Evolutionary conservation across 2,113 vertebrate species (phyloP), one percentile per base, ranked within the genome.

Genomic region (Phaetusa simplex): DNA sequence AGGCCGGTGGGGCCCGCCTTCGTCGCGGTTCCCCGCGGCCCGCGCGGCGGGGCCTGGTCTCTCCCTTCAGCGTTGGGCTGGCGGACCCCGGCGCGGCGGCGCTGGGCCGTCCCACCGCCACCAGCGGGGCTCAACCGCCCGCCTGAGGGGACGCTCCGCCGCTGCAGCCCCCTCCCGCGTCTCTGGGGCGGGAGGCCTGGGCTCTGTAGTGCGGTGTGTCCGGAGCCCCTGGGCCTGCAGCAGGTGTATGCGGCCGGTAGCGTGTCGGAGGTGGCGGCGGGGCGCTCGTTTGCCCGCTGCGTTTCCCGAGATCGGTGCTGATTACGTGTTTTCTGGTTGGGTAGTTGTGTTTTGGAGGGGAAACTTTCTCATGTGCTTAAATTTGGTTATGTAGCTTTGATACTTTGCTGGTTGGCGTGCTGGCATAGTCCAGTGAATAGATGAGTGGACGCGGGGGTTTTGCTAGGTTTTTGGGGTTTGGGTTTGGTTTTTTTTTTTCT

Each of bases 321-420:
- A 0, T 12, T 2, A 2, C 1, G 58, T 4, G 30, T n/a, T 34
- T 40, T 12, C 24, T 27, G 53, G 21, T 40, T 43, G 32, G 19
- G 12, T 27, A 2, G 14, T 20, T 24, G 32, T 12, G 67, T 12
- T n/a, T 7, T 4, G 69, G 22, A 22, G 40, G 22, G 49, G 49
- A 40, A 52, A 16, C 21, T 38, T 66, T 10, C 18, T 59, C 22
- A 0, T 5, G 52, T 12, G 32, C 40, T 36, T 29, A 5, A 9
- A 17, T 56, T 42, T 13, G 30, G 9, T 29, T 61, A 56, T 21
- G 36, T 30, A 19, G 36, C 38, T 40, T 52, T 14, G 45, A 4
- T 17, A 1, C 12, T 36, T 32, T 2, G 34, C 53, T 47, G 59
- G 20, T 49, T 53, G 19, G n/a, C 6, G 9, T 14, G 43, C 47